A percentile compares a stretch with the other conserved stretches of the same genome.
Evolutionary conservation across 1,140 invertebrate species (phyloP).

Genomic region (Solenopsis invicta): DNA sequence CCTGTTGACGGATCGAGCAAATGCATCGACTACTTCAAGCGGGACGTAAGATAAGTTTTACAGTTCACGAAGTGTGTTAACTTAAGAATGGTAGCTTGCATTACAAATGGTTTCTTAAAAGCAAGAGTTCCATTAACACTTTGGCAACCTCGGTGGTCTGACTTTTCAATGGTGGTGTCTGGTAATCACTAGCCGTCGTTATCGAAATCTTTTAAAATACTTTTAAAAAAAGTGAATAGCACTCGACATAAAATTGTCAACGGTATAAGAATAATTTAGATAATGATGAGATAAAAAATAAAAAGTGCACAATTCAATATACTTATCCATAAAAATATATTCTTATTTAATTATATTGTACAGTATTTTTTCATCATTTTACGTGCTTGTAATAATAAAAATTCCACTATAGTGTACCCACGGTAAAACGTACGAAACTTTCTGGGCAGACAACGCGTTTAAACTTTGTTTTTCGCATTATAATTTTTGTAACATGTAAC

Average conservation of each 20-base stretch:
- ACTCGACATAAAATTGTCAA: not conserved
- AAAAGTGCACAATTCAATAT: not conserved
- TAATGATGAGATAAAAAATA: not conserved
- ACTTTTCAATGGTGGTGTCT: not conserved
- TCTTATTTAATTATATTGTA: not conserved
- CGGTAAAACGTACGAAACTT: not conserved
- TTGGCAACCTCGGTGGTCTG: not conserved
- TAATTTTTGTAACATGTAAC: not conserved
- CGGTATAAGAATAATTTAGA: not conserved
- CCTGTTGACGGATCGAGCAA: conserved; percentile 35
- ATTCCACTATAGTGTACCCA: not conserved
- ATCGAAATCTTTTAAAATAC: not conserved
- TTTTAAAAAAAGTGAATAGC: not conserved
- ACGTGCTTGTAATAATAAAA: not conserved
- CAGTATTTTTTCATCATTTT: not conserved
- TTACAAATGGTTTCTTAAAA: not conserved
- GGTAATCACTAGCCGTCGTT: not conserved
- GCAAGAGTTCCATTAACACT: not conserved
- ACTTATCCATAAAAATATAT: not conserved
- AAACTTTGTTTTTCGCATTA: not conserved
- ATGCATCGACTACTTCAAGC: not conserved
- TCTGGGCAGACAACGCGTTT: not conserved
- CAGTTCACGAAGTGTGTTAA: not conserved
- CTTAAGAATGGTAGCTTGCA: not conserved
- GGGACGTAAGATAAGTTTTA: conserved; percentile 3